Evolutionary conservation across 1,140 invertebrate genomes (phyloP).

Genomic region (Paracyclopina nana): DNA sequence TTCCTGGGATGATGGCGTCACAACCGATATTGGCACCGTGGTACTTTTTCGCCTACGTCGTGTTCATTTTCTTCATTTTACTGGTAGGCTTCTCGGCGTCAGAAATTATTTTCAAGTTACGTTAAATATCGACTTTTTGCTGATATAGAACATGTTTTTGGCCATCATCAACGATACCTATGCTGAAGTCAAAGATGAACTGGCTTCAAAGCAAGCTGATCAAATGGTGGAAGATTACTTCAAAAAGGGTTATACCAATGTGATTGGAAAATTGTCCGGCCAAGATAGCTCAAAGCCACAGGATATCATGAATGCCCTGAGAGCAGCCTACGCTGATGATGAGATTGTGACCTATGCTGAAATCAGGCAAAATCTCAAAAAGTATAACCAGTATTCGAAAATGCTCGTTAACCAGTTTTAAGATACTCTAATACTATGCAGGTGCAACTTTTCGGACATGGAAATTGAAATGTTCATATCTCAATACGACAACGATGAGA

Average conservation of each 20-base stretch:
- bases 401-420: neutral
- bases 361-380: constrained; percentile 30
- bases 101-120: neutral
- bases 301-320: constrained; percentile 34
- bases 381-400: constrained; percentile 22
- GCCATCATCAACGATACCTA: constrained; percentile 64
- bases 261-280: constrained; percentile 33
- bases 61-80: constrained; percentile 59
- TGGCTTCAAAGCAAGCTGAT: constrained; percentile 39
- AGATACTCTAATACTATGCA: constrained; percentile 20
- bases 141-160: constrained; percentile 52
- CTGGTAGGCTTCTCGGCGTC: constrained; percentile 31
- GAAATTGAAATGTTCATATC: constrained; percentile 47
- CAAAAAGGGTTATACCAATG: constrained; percentile 33
- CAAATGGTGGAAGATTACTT: constrained; percentile 43
- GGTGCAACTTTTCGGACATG: constrained; percentile 40
- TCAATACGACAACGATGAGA: constrained; percentile 38
- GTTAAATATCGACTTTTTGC: neutral
- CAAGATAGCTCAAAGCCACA: constrained; percentile 32
- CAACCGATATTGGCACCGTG: constrained; percentile 50
- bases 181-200: constrained; percentile 45
- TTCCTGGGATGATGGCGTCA: constrained; percentile 43
- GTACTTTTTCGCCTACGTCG: constrained; percentile 53
- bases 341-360: constrained; percentile 29
- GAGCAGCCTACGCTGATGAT: constrained; percentile 32